Conservation (phyloP, 2,113 vertebrate genomes). For the Rhizomys pruinosus region DNA sequence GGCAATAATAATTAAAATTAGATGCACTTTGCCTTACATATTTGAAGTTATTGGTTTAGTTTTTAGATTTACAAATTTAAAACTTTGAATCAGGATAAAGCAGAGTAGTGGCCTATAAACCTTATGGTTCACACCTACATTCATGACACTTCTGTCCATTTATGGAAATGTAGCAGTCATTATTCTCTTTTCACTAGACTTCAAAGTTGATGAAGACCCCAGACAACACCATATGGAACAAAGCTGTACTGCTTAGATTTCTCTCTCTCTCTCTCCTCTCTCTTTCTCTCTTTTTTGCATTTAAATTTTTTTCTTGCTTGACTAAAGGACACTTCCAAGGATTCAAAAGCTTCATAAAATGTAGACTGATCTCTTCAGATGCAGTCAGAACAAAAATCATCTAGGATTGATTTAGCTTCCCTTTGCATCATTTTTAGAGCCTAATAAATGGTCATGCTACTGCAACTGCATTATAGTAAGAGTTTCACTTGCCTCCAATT, state of each 20-base stretch:
- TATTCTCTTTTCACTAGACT: slow-evolving; percentile 18
- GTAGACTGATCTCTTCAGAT: slow-evolving; percentile 9
- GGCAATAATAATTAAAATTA: slow-evolving; percentile 3
- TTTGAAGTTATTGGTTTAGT: background rate
- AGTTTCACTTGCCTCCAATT: too few species aligned
- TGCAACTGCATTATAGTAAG: too few species aligned
- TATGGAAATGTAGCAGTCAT: background rate
- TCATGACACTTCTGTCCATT: background rate
- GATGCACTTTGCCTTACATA: background rate
- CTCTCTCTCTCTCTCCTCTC: too few species aligned
- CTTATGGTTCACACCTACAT: background rate
- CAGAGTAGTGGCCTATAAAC: background rate
- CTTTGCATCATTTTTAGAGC: slow-evolving; percentile 52
- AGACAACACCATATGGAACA: slow-evolving; percentile 22
- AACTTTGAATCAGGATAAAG: background rate
- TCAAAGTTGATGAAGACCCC: slow-evolving; percentile 18
- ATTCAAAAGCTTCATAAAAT: slow-evolving; percentile 19
- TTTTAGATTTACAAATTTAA: slow-evolving; percentile 21
- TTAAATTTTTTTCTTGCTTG: slow-evolving; percentile 1
- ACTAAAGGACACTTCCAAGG: slow-evolving; percentile 59
- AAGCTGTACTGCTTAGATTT: background rate
- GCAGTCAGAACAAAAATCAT: slow-evolving; percentile 11
- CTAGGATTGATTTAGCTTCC: slow-evolving; percentile 39
- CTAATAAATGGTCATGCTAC: slow-evolving; percentile 51
- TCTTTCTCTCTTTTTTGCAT: too few species aligned